A percentile compares a stretch with the other conserved stretches of the same genome.
Evolutionary conservation across 2,888 invertebrate species (phyloP).

Genomic region (Watsonalla cultraria): DNA sequence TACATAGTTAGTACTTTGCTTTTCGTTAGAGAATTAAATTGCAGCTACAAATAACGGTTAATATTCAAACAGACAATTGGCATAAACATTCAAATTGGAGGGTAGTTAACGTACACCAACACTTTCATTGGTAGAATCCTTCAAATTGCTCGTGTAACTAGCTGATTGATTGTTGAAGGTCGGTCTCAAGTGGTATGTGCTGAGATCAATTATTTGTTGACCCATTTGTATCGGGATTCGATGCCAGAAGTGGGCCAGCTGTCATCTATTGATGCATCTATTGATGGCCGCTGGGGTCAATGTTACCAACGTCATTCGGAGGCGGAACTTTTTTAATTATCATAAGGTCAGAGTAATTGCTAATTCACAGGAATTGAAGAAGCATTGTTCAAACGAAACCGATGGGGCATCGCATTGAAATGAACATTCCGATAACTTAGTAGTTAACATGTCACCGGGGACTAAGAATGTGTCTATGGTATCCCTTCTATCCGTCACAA

Average conservation of each 20-base stretch:
- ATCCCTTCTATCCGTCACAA: too few species aligned
- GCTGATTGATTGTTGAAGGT: constrained; percentile 50
- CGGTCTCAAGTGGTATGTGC: constrained; percentile 5
- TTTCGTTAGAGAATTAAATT: too few species aligned
- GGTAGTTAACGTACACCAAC: constrained; percentile 1
- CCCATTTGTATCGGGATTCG: constrained; percentile 53
- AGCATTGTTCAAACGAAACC: too few species aligned
- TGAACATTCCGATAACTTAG: too few species aligned
- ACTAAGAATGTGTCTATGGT: too few species aligned
- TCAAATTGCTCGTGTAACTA: constrained; percentile 21
- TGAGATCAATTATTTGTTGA: constrained; percentile 60
- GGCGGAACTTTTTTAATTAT: too few species aligned
- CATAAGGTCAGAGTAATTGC: too few species aligned
- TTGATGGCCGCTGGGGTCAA: background rate
- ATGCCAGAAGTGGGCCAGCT: constrained; percentile 24
- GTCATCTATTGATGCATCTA: background rate
- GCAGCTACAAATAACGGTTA: constrained; percentile 11
- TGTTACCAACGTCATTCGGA: background rate
- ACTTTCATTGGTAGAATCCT: constrained; percentile 12
- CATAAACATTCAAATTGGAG: background rate
- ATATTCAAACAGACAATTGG: too few species aligned
- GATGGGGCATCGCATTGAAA: too few species aligned
- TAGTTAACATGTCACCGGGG: too few species aligned
- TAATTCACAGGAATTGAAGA: too few species aligned
- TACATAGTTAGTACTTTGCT: too few species aligned